These are phyloP conservation scores for Arctocebus calabarensis DNA, from an alignment of 2,797 vertebrate species.

Conservation along the genomic window DNA sequence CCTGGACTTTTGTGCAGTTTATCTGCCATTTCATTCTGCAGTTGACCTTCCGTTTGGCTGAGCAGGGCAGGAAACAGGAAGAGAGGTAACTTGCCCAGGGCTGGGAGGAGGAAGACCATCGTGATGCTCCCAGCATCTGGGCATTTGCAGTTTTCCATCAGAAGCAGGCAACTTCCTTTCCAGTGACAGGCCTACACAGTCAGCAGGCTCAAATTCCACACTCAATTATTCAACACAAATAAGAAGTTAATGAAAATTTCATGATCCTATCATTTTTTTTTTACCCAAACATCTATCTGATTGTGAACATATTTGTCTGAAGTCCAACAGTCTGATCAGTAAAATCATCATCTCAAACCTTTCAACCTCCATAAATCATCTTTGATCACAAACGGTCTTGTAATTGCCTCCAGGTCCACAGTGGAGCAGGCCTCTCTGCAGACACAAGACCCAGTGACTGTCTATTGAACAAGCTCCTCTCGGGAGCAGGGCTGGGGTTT, in stretches of 20 bases:
- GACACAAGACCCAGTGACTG: neutral
- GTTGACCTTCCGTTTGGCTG: neutral
- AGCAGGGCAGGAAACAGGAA: neutral
- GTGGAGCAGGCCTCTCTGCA: neutral
- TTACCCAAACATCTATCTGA: neutral
- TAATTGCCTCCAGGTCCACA: neutral
- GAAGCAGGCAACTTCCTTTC: neutral
- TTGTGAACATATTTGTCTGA: neutral
- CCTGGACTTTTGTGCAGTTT: too few species aligned
- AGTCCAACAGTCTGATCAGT: neutral
- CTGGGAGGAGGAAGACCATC: neutral
- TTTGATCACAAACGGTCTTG: neutral
- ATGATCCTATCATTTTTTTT: neutral
- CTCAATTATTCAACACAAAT: constrained; percentile 4
- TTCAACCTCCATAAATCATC: constrained; percentile 30
- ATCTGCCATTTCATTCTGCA: neutral
- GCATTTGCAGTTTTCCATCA: neutral
- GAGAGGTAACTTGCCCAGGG: too few species aligned
- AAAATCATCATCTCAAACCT: neutral
- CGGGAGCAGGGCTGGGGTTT: neutral
- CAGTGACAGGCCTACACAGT: fast-evolving
- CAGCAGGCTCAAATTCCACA: neutral
- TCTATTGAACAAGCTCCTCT: neutral
- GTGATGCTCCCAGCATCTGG: too few species aligned
- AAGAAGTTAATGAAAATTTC: constrained; percentile 10